Evolutionary conservation across 2,113 vertebrate genomes (phyloP).

Genomic region (Eidolon helvum): DNA sequence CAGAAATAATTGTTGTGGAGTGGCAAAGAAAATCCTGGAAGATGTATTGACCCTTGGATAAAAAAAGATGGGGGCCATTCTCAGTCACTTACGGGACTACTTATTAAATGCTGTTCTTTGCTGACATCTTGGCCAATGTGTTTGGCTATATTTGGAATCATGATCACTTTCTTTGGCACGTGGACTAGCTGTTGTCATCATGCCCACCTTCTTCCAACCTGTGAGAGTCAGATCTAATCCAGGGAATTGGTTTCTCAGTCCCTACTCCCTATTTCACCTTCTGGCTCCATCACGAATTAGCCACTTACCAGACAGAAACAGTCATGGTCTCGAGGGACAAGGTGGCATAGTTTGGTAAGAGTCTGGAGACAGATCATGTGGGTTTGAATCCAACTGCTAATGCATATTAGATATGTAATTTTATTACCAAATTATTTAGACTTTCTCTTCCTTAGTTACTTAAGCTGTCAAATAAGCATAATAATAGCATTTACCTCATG

Average conservation of each 20-base stretch:
- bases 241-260: not conserved
- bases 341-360: not conserved
- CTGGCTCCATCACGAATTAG: not conserved
- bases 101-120: not conserved
- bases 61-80: not conserved
- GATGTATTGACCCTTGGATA: not conserved
- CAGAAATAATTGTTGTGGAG: not conserved
- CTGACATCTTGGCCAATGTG: not conserved
- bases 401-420: not conserved
- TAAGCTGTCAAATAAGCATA: not conserved
- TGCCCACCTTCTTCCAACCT: not conserved
- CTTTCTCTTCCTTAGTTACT: not conserved
- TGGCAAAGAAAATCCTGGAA: not conserved
- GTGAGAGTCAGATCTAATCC: not conserved
- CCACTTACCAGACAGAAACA: not conserved
- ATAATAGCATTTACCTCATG: not conserved
- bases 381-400: not conserved
- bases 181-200: not conserved
- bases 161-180: not conserved
- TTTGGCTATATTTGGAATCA: not conserved
- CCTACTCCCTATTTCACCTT: not conserved
- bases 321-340: not conserved
- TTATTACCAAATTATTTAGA: not conserved
- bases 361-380: not conserved
- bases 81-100: not conserved